These are phyloP conservation scores for Zosterops lateralis DNA, from an alignment of 2,113 vertebrate species.

Conservation along the genomic window DNA sequence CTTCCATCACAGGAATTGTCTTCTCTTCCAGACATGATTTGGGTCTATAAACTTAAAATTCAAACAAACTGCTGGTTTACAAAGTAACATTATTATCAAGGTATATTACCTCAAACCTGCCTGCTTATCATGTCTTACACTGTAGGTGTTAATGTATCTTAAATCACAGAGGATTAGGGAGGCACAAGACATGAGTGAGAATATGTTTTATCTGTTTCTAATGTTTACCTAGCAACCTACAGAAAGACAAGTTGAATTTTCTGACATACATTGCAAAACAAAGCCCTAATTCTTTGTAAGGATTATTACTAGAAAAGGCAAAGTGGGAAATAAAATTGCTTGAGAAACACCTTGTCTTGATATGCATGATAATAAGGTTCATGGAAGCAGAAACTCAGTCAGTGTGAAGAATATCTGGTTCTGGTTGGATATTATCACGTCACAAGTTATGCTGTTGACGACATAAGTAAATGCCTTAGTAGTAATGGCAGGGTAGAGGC, in stretches of 20 bases:
- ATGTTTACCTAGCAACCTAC: neutral
- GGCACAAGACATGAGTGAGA: neutral
- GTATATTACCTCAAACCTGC: neutral
- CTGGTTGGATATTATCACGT: neutral
- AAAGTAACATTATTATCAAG: neutral
- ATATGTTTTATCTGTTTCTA: neutral
- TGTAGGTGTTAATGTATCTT: neutral
- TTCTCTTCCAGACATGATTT: neutral
- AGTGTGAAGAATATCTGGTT: neutral
- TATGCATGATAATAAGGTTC: neutral
- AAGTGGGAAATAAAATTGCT: neutral
- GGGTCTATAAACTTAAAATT: neutral
- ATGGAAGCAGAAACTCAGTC: neutral
- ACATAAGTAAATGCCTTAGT: neutral
- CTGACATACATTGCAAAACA: neutral
- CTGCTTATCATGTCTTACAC: neutral
- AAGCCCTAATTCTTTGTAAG: neutral
- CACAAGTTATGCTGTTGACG: neutral
- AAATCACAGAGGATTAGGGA: neutral
- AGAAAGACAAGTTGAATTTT: neutral
- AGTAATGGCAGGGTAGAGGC: neutral
- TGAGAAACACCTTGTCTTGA: neutral
- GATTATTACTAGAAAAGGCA: neutral
- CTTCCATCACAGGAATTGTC: rapidly evolving
- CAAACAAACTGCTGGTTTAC: neutral